phyloP scores from a whole-genome alignment of 2,888 invertebrate species.

The Thera obeliscata region DNA sequence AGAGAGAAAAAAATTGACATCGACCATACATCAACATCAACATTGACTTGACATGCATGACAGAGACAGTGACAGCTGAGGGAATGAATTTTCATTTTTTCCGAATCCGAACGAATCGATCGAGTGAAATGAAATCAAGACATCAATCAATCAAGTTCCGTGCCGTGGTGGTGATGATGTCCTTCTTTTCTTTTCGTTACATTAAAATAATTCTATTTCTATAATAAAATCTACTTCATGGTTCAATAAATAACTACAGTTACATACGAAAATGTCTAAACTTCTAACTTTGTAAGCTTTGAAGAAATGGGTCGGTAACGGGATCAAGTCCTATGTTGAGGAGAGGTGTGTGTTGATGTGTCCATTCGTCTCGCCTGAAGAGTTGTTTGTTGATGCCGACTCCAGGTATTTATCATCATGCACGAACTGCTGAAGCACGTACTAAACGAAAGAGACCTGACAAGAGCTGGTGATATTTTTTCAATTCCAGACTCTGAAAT shows the following conservation, averaged over 20 bases:
- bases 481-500: conserved; percentile 94
- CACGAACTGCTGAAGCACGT: conserved; percentile 96
- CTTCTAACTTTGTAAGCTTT: conserved; percentile 12
- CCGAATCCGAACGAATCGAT: no score
- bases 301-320: conserved; percentile 31
- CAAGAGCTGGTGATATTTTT: conserved; percentile 95
- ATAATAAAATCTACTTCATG: conserved; percentile 22
- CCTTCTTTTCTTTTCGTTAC: no score
- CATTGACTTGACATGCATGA: no score
- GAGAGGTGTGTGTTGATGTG: conserved; percentile 53
- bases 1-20: no score
- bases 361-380: conserved; percentile 45
- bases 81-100: no score
- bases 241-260: conserved; percentile 3
- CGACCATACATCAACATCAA: no score
- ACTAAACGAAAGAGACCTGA: conserved; percentile 94
- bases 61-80: no score
- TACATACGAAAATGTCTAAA: conserved; percentile 13
- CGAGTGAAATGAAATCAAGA: no score
- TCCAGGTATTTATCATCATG: conserved; percentile 84
- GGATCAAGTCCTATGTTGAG: conserved; percentile 22
- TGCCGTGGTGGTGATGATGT: no score
- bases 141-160: no score
- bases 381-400: conserved; percentile 41
- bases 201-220: conserved; percentile 16